phyloP scores from a whole-genome alignment of 2,888 invertebrate genomes.

The Zaprionus bogoriensis region DNA sequence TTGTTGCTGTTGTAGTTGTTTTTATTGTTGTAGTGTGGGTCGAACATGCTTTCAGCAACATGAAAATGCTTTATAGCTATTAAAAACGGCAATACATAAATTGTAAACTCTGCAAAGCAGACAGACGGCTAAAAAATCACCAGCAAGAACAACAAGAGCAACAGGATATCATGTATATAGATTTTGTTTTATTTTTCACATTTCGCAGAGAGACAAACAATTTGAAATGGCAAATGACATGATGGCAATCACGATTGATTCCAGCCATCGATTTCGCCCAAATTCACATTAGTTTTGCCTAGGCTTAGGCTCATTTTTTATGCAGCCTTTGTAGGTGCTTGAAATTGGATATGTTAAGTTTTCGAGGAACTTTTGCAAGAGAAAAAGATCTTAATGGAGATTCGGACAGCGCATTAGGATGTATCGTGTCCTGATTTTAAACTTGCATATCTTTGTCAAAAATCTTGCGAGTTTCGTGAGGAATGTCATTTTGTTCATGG shows the following conservation, averaged over 20 bases:
- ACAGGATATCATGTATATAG: constrained; percentile 22
- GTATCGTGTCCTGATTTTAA: background rate
- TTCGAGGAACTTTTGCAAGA: too few species aligned
- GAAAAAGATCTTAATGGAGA: too few species aligned
- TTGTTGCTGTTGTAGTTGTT: too few species aligned
- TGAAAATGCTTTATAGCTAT: constrained; percentile 74
- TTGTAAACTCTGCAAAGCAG: constrained; percentile 47
- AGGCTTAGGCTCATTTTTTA: background rate
- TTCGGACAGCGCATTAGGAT: too few species aligned
- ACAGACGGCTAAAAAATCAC: background rate
- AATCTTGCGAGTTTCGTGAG: background rate
- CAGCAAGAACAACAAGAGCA: background rate
- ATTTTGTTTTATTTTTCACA: constrained; percentile 27
- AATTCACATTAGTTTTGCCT: background rate
- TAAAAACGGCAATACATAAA: constrained; percentile 66
- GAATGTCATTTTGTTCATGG: background rate
- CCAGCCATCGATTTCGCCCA: constrained; percentile 34
- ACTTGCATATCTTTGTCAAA: background rate
- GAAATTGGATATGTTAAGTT: too few species aligned
- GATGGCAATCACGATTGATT: constrained; percentile 26
- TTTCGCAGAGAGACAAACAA: constrained; percentile 25
- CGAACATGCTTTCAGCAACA: constrained; percentile 64
- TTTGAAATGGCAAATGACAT: constrained; percentile 41
- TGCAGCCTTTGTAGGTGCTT: too few species aligned
- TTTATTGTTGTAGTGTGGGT: constrained; percentile 10